Conservation (phyloP, 2,888 invertebrate species). For the Calliphora vomitoria region DNA sequence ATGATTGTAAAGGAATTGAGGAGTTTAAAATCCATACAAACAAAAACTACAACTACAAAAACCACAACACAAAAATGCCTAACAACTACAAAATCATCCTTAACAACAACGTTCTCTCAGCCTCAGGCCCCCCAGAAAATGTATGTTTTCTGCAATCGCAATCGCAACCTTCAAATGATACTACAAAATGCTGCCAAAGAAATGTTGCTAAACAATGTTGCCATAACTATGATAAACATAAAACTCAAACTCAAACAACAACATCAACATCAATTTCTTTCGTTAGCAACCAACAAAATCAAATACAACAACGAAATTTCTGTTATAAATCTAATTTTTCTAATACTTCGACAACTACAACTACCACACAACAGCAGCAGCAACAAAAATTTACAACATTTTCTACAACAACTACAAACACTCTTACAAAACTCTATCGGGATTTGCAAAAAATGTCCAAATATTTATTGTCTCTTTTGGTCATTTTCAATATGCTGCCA, state of each 20-base stretch:
- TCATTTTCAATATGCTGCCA: conserved; percentile 85
- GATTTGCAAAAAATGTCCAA: conserved; percentile 83
- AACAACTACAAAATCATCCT: conserved; percentile 45
- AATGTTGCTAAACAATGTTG: conserved; percentile 72
- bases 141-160: conserved; percentile 33
- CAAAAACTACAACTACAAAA: conserved; percentile 49
- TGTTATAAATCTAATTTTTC: conserved; percentile 49
- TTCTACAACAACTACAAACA: conserved; percentile 45
- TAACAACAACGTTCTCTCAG: conserved; percentile 34
- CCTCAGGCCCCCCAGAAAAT: conserved; percentile 51
- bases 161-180: conserved; percentile 57
- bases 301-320: conserved; percentile 62
- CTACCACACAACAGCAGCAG: conserved; percentile 57
- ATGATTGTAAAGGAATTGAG: conserved; percentile 71
- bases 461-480: conserved; percentile 83
- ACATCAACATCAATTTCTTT: conserved; percentile 27
- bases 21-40: conserved; percentile 64
- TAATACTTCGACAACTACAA: conserved; percentile 76
- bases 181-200: conserved; percentile 75
- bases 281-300: conserved; percentile 55
- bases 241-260: conserved; percentile 21
- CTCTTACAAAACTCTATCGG: conserved; percentile 37
- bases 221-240: conserved; percentile 35
- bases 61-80: conserved; percentile 57
- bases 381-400: conserved; percentile 40